These are phyloP conservation scores for Ophion costatus DNA, from an alignment of 2,888 invertebrate species.

Conservation along the genomic window DNA sequence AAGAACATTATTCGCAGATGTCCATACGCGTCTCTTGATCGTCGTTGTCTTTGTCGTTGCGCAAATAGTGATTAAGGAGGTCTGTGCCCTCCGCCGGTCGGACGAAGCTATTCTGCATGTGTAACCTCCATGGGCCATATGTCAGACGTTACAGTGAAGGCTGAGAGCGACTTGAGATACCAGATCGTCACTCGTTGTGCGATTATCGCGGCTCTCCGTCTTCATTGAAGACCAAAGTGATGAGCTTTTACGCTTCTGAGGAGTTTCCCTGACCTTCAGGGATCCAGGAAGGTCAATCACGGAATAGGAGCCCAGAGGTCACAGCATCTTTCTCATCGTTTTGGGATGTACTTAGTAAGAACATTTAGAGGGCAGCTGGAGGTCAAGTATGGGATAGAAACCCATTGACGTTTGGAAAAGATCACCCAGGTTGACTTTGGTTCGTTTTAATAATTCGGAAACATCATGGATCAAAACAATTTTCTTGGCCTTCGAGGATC, in stretches of 20 bases:
- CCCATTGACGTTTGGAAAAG: too few species aligned
- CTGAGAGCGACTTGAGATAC: background rate
- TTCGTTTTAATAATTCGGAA: too few species aligned
- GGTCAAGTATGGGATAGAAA: too few species aligned
- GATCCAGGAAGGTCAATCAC: too few species aligned
- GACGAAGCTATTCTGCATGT: constrained; percentile 54
- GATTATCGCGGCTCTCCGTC: background rate
- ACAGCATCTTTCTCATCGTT: too few species aligned
- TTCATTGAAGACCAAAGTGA: background rate
- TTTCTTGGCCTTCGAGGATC: background rate
- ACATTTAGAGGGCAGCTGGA: too few species aligned
- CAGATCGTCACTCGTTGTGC: constrained; percentile 12
- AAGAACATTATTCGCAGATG: constrained; percentile 71
- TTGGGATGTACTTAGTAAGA: too few species aligned
- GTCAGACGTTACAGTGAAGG: background rate
- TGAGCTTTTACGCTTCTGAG: background rate
- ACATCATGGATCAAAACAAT: too few species aligned
- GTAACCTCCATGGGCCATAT: constrained; percentile 34
- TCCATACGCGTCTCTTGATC: constrained; percentile 62
- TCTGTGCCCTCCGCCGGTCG: constrained; percentile 66
- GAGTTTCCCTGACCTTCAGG: constrained; percentile 11
- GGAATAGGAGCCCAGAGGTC: too few species aligned
- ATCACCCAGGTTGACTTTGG: too few species aligned
- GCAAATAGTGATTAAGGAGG: constrained; percentile 75
- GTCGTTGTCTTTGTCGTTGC: constrained; percentile 65